These are phyloP conservation scores for Atrichornis clamosus DNA, from an alignment of 2,113 vertebrate genomes.

Conservation along the genomic window DNA sequence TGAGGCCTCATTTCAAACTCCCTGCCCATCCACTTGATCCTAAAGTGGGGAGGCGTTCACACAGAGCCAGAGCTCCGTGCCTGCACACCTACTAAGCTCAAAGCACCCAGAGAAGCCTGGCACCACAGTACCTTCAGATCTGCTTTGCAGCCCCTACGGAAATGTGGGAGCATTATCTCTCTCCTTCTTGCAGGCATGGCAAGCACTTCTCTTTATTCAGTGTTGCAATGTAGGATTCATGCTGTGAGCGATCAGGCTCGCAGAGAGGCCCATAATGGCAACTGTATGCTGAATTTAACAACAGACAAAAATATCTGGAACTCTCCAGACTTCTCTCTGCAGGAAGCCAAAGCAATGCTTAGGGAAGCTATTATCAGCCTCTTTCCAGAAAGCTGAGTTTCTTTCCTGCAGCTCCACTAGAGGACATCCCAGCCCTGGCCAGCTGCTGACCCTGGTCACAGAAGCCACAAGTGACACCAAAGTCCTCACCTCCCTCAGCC, in stretches of 20 bases:
- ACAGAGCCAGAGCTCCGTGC: not conserved
- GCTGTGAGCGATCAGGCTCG: slow-evolving; percentile 27
- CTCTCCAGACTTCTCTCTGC: slow-evolving; percentile 38
- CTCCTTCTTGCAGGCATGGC: not conserved
- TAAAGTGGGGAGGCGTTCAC: not conserved
- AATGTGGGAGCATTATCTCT: not conserved
- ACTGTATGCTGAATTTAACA: slow-evolving; percentile 42
- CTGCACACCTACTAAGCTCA: not conserved
- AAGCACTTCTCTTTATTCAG: not conserved
- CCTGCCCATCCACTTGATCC: not conserved
- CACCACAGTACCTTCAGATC: not conserved
- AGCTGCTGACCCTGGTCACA: not conserved
- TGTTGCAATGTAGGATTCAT: not conserved
- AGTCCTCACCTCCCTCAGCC: not conserved
- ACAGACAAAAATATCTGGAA: slow-evolving; percentile 33
- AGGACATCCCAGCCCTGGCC: not conserved
- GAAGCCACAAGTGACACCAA: not conserved
- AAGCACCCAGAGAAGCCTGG: not conserved
- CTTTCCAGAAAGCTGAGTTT: not conserved
- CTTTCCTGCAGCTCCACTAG: not conserved
- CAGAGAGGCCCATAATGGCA: not conserved
- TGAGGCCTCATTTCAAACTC: not conserved
- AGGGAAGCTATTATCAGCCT: not conserved
- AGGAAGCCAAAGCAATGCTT: not conserved
- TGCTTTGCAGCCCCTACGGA: not conserved